Evolutionary conservation across 1,140 invertebrate species (phyloP), one percentile per base, ranked within the genome.

Genomic region (Nephila pilipes): DNA sequence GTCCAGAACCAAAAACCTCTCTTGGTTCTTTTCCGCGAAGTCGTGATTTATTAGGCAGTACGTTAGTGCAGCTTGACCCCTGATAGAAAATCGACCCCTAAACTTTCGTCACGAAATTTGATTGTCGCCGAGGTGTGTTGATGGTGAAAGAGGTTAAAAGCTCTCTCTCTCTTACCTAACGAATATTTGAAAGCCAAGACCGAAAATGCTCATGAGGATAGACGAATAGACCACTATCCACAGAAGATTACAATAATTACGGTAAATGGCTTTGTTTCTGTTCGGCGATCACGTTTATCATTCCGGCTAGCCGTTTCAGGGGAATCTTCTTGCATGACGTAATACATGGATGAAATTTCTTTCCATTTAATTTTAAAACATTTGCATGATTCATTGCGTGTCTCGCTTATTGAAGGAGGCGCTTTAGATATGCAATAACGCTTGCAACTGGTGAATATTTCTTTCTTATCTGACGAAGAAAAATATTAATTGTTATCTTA

Each of bases 61-160:
- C 20, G 36, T 69, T 25, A 32, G 63, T 75, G 25, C 22, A 69
- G 63, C 87, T 88, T 88, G 87, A 88, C 87, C 87, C 63, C 60
- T 46, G 63, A 75, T 88, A 65, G 25, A n/a, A 25, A 38, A 54
- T 22, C 54, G 81, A 83, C 81, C 81, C 81, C 81, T 22, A 79
- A 90, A 90, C 38, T 58, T 90, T 90, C 69, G 54, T 90, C 88
- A 90, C 54, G 75, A 79, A 80, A 90, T 90, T 90, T 25, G 88
- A 90, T 90, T 90, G 88, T 90, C 88, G 75, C 38, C 46, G 36
- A 90, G 57, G 88, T 90, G 29, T 90, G 88, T 22, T 29, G 75
- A n/a, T 79, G 69, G 88, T 65, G 75, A 79, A 80, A 38, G 46
- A 29, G 88, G 88, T 90, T 90, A 90, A 80, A 90, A 80, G 55